Conservation (phyloP, 2,888 invertebrate species). For the Nysson spinosus region DNA sequence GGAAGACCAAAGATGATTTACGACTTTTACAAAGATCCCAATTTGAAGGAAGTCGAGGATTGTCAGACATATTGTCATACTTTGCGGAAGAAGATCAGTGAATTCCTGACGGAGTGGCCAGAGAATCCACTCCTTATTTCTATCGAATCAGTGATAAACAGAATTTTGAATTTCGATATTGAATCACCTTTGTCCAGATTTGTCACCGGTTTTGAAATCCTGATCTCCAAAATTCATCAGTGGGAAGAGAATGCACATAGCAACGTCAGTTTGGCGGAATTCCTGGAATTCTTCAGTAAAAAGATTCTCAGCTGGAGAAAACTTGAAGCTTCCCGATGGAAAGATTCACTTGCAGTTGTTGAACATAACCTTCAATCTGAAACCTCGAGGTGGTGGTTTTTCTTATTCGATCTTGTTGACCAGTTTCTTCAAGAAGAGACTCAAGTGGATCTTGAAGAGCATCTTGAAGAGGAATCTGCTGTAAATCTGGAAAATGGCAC, state of each 20-base stretch:
- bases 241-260: slow-evolving; percentile 96
- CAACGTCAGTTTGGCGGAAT: slow-evolving; percentile 87
- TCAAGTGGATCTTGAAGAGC: neutral
- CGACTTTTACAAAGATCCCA: slow-evolving; percentile 91
- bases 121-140: slow-evolving; percentile 92
- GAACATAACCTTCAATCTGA: slow-evolving; percentile 83
- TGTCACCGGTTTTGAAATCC: slow-evolving; percentile 92
- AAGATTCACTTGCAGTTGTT: slow-evolving; percentile 86
- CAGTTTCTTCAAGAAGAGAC: slow-evolving; percentile 78
- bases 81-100: slow-evolving; percentile 81
- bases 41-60: slow-evolving; percentile 86
- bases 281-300: slow-evolving; percentile 86
- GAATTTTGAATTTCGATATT: slow-evolving; percentile 85
- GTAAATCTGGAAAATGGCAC: slow-evolving; percentile 39
- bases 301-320: slow-evolving; percentile 95
- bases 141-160: slow-evolving; percentile 83
- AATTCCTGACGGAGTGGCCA: slow-evolving; percentile 89
- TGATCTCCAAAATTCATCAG: slow-evolving; percentile 90
- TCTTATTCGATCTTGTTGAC: slow-evolving; percentile 86
- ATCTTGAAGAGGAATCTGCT: neutral
- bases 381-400: slow-evolving; percentile 94
- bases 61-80: slow-evolving; percentile 85
- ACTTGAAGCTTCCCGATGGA: slow-evolving; percentile 93
- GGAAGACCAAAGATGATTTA: slow-evolving; percentile 52
- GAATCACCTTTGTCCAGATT: slow-evolving; percentile 92